Evolutionary conservation across 2,888 invertebrate species (phyloP), one percentile per base, ranked within the genome.

Genomic region (Dusona sp.): DNA sequence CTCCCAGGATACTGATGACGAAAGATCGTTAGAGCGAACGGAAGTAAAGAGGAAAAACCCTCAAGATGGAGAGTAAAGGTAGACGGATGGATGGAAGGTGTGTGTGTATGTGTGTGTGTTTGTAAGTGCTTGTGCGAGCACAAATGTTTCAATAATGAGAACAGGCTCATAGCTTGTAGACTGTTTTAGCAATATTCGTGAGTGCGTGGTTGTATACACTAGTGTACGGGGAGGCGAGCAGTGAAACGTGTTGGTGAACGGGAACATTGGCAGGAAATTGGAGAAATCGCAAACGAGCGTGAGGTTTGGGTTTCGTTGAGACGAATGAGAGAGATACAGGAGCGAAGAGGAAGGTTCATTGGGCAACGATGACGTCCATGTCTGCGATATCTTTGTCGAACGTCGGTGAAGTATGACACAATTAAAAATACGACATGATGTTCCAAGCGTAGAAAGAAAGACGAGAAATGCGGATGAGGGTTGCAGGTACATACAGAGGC

Each of bases 401-500:
- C 42, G 42, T 67, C 68, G 54, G 8, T 72, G 61, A 45, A 42
- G 72, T 67, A 72, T 83, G 83, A 86, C 83, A 83, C 86, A 83
- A 83, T 86, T 86, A 80, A 83, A 86, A 86, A 77, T 67, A 78
- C 48, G 85, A 79, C 72, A 80, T 51, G 77, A 83, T 78, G 80
- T 72, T 73, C 38, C 22, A 45, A 72, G 72, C 51, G 42, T 38
- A 29, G 51, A 73, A 73, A 68, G 67, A 61, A 77, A 78, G 77
- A 68, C 67, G 80, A 67, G 67, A 78, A 79, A 75, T 29, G 61
- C 29, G 61, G 61, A 61, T 61, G 61, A 57, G 25, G 57, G 25
- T 25, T 57, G 57, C 13, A 13, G 25, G 8, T 22, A 3, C 16
- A 61, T 29, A 61, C 16, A 61, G 61, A 16, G 61, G 29, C 61